Conservation (phyloP, 2,888 invertebrate genomes). For the Cosmia pyralina region DNA sequence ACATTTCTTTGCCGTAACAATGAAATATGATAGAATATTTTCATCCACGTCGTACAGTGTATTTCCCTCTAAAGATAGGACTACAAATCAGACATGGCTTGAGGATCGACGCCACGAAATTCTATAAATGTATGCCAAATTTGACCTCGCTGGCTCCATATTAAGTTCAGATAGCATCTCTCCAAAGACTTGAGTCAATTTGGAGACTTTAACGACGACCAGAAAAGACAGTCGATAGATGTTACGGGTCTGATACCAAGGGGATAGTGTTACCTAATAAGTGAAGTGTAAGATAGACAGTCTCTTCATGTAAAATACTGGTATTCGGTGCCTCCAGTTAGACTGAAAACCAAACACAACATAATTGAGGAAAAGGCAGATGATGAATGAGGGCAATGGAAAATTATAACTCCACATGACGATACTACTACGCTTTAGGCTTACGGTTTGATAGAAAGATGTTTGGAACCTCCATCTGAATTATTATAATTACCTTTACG, state of each 20-base stretch:
- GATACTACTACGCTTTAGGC: neutral
- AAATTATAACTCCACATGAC: neutral
- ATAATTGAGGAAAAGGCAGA: neutral
- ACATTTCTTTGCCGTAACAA: neutral
- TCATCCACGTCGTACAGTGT: neutral
- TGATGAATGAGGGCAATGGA: neutral
- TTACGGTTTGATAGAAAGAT: neutral
- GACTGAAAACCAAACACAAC: too few species aligned
- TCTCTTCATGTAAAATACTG: neutral
- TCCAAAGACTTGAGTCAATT: neutral
- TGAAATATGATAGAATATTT: neutral
- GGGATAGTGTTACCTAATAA: neutral
- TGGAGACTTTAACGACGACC: neutral
- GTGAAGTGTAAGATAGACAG: neutral
- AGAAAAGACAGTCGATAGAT: neutral
- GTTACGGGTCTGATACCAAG: neutral
- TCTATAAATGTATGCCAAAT: neutral
- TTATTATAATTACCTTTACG: constrained; percentile 13
- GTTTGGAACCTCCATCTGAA: too few species aligned
- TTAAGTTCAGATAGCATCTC: neutral
- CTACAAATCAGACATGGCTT: neutral
- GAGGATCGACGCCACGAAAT: too few species aligned
- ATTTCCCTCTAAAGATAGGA: neutral
- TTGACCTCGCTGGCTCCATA: neutral
- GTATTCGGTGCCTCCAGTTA: too few species aligned